phyloP scores from a whole-genome alignment of 2,888 invertebrate species.

The Limnephilus marmoratus region DNA sequence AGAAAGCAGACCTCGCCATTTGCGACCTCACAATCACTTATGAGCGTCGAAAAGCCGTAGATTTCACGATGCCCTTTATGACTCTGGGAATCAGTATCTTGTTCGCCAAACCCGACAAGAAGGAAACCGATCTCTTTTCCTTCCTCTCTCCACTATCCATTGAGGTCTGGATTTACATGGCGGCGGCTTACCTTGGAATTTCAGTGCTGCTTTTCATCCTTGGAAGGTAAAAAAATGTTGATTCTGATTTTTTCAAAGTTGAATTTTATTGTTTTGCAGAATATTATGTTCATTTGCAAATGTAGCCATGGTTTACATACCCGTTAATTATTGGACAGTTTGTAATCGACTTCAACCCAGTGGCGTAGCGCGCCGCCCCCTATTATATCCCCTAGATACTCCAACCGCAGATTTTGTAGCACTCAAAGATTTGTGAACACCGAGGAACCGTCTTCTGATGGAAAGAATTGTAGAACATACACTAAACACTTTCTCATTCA shows the following conservation, averaged over 20 bases:
- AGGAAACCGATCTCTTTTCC: constrained; percentile 90
- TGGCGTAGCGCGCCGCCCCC: too few relatives aligned
- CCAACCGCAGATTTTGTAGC: too few relatives aligned
- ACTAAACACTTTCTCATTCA: too few relatives aligned
- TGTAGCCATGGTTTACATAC: not conserved
- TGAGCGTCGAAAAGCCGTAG: constrained; percentile 90
- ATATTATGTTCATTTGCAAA: not conserved
- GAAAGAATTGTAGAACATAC: not conserved
- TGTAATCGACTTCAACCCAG: not conserved
- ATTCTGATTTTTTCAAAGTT: too few relatives aligned
- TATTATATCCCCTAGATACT: too few relatives aligned
- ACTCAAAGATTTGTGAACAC: not conserved
- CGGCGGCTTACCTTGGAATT: constrained; percentile 89
- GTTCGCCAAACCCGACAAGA: constrained; percentile 87
- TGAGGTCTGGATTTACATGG: constrained; percentile 94
- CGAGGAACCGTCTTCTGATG: not conserved
- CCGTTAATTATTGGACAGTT: not conserved
- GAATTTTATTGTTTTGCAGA: too few relatives aligned
- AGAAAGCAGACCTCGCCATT: constrained; percentile 96
- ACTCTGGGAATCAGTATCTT: constrained; percentile 95
- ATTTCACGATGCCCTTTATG: constrained; percentile 99
- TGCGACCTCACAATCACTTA: constrained; percentile 98
- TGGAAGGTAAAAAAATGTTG: constrained; percentile 79
- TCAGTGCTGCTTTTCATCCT: constrained; percentile 89
- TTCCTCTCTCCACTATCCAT: constrained; percentile 92